Base-by-base conservation (phyloP, 2,888 invertebrate genomes). In the Lucinisca nassula region DNA sequence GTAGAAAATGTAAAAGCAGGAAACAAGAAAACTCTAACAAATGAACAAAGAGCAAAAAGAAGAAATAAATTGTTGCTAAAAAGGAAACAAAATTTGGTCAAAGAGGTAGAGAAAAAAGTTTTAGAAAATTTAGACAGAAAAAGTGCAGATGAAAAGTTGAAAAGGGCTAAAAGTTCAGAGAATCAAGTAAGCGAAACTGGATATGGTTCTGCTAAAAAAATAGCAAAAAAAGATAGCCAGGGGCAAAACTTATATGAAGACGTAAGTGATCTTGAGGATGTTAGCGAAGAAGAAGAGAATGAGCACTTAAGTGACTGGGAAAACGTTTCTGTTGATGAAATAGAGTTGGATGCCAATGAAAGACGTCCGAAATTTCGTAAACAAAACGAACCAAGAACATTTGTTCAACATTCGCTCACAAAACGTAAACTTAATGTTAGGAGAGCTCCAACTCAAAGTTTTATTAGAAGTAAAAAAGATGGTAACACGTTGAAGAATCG, bases 31-130 rank as follows among this genome's bases (percentile, higher is more conserved):
- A 21, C 35, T 8, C 21, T 67, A 12, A 35, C 67, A 21, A 67
- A 21, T 67, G 35, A 35, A 35, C 67, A 67, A 35, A 67, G 35
- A 35, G 67, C 67, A 67, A 67, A 67, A 67, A 12, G 32, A 10
- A 3, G 67, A 35, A 67, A 4, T 67, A 32, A 67, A 17, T 67
- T 67, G 35, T 21, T 35, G 14, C 1, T 67, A 35, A 21, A 35
- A 1, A 67, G 35, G 35, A 67, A 67, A 35, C 2, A 67, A 67
- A 67, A 35, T 6, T 35, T 67, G 35, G 67, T 67, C 3, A 67
- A 67, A 67, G 67, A 67, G 24, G 67, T 67, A 17, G 67, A 67
- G 67, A 10, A 67, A 35, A 67, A 67, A 67, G 67, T 67, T 35
- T 4, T 67, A 3, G 35, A 67, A 35, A 67, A 67, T 35, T 35